These are phyloP conservation scores for Plebejus melissa DNA, from an alignment of 2,888 invertebrate species.

Conservation along the genomic window DNA sequence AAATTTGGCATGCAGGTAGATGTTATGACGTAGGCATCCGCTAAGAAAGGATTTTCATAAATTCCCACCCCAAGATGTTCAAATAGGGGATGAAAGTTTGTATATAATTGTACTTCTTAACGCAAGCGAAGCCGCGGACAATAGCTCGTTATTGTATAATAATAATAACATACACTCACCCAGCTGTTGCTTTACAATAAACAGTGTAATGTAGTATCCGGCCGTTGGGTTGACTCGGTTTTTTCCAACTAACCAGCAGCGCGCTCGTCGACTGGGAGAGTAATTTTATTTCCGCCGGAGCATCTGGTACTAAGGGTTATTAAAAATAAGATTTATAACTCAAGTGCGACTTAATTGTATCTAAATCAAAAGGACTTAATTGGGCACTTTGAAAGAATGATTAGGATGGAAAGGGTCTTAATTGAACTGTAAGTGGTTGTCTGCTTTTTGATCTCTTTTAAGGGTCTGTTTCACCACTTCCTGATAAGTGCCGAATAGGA, in stretches of 20 bases:
- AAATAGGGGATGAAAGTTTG: too few relatives aligned
- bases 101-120: too few relatives aligned
- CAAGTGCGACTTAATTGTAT: neutral
- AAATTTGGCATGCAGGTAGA: too few relatives aligned
- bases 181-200: constrained; percentile 79
- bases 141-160: too few relatives aligned
- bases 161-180: constrained; percentile 45
- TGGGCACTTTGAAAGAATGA: neutral
- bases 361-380: neutral
- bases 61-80: too few relatives aligned
- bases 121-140: too few relatives aligned
- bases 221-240: constrained; percentile 89
- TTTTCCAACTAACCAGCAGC: constrained; percentile 90
- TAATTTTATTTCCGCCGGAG: constrained; percentile 90
- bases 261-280: constrained; percentile 88
- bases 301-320: constrained; percentile 84
- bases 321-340: constrained; percentile 30
- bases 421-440: too few relatives aligned
- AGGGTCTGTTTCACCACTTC: too few relatives aligned
- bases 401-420: neutral
- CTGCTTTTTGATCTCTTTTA: too few relatives aligned
- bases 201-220: constrained; percentile 88
- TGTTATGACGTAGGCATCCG: too few relatives aligned
- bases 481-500: too few relatives aligned
- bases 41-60: too few relatives aligned